Evolutionary conservation across 2,888 invertebrate species (phyloP).

Genomic region (Arenicola marina): DNA sequence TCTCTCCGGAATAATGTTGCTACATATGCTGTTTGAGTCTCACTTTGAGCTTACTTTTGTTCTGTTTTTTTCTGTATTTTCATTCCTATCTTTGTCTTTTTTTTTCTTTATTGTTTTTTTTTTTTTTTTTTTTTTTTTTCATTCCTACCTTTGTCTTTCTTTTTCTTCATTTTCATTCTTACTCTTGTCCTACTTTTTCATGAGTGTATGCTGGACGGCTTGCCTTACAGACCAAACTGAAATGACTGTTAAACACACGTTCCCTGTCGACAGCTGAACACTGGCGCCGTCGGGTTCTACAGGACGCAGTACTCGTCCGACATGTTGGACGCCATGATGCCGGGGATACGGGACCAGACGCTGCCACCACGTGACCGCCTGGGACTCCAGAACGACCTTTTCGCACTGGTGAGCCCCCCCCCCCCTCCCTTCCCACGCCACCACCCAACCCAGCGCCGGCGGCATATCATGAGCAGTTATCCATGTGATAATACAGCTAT

Average conservation of each 20-base stretch:
- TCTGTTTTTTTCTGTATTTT: too few relatives aligned
- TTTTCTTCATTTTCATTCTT: background rate
- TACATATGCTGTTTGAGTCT: too few relatives aligned
- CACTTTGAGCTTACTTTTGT: too few relatives aligned
- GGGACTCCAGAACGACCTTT: slow-evolving; percentile 87
- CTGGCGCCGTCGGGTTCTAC: slow-evolving; percentile 86
- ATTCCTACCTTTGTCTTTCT: background rate
- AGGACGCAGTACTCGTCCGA: slow-evolving; percentile 81
- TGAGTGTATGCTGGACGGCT: background rate
- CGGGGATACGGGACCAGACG: slow-evolving; percentile 77
- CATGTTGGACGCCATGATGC: slow-evolving; percentile 76
- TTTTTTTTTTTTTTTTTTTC: background rate
- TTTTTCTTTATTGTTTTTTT: too few relatives aligned
- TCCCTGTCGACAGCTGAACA: slow-evolving; percentile 69
- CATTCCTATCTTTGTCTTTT: too few relatives aligned
- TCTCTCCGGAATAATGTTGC: too few relatives aligned
- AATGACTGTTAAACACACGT: background rate
- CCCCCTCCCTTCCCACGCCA: too few relatives aligned
- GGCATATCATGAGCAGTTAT: background rate
- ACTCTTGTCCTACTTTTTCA: too few relatives aligned
- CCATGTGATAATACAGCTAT: too few relatives aligned
- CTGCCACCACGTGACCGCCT: slow-evolving; percentile 88
- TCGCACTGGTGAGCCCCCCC: slow-evolving; percentile 80
- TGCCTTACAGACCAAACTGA: background rate
- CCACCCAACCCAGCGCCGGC: background rate